Base-by-base conservation (phyloP, 2,797 vertebrate species). In the Epinephelus coioides region DNA sequence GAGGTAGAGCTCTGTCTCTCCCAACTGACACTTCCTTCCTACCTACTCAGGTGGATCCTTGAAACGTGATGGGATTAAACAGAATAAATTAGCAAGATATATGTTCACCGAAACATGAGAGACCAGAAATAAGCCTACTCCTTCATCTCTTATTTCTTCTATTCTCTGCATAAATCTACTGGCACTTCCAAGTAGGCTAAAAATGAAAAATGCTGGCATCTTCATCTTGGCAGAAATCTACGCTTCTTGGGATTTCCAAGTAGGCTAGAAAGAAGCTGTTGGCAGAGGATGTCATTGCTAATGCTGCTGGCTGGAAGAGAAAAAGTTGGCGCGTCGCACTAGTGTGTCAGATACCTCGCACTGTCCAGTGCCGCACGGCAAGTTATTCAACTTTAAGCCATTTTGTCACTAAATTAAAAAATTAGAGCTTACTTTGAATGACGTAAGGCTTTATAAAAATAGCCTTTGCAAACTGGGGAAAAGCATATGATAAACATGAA, bases 191-290 rank as follows among this genome's bases (percentile, higher is more conserved):
- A 91, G 87, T 76, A 84, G 89, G 89, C 83, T 90, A 88, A 87
- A 92, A 91, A 91, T 77, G 87, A 91, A 90, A 89, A 90, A 85
- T 73, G 69, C 68, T 92, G 90, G 91, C 88, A 89, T 90, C 84
- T 80, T 85, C 73, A 49, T 84, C 82, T 90, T 92, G 91, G 92
- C 91, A 92, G 76, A 79, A 78, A 84, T 78, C 78, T 59, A 15
- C 27, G 81, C 81, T 93, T 88, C 89, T 91, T 89, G 89, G 90
- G 90, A 93, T 89, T 93, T 93, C 91, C 86, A 93, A 93, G 88
- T 91, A 91, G 88, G 91, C 88, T 92, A 88, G 91, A 93, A 91
- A 83, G 84, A 89, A 89, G 76, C 85, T 90, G 89, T 76, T 94
- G 93, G 92, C 89, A 93, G 88, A 85, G 75, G 80, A 83, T 84